Percentiles rank a stretch among this genome's conserved stretches.
phyloP scores from a whole-genome alignment of 2,888 invertebrate species.

The Clistopyga incitator region DNA sequence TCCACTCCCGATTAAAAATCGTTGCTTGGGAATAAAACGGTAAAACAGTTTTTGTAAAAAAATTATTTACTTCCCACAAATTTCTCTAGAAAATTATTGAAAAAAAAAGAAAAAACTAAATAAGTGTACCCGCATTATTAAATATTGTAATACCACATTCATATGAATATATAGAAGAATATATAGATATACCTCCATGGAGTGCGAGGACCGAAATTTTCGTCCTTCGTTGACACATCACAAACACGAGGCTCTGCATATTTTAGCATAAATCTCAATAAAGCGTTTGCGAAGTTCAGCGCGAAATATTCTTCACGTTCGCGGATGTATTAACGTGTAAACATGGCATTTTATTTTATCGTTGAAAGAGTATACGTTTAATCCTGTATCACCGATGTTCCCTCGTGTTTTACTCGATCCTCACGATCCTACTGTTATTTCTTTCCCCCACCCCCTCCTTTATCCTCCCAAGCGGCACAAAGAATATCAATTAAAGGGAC shows the following conservation, averaged over 20 bases:
- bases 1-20: background rate
- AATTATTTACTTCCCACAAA: too few species aligned
- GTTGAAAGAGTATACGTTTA: background rate
- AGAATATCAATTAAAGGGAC: conserved; percentile 40
- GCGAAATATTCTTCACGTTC: conserved; percentile 22
- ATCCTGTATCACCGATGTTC: background rate
- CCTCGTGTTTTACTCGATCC: background rate
- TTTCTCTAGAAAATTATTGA: background rate
- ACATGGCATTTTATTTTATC: conserved; percentile 39
- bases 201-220: conserved; percentile 39
- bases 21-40: background rate
- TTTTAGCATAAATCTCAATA: conserved; percentile 53
- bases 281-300: conserved; percentile 23
- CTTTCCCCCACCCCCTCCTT: background rate
- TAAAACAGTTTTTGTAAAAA: background rate
- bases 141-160: background rate
- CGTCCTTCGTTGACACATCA: conserved; percentile 50
- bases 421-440: conserved; percentile 1
- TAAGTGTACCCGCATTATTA: background rate
- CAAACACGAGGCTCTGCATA: conserved; percentile 45
- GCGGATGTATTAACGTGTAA: conserved; percentile 39
- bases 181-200: conserved; percentile 42
- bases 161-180: background rate
- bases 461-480: background rate
- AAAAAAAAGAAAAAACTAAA: background rate